Evolutionary conservation across 2,113 vertebrate species (phyloP).

Genomic region (Bos indicus): DNA sequence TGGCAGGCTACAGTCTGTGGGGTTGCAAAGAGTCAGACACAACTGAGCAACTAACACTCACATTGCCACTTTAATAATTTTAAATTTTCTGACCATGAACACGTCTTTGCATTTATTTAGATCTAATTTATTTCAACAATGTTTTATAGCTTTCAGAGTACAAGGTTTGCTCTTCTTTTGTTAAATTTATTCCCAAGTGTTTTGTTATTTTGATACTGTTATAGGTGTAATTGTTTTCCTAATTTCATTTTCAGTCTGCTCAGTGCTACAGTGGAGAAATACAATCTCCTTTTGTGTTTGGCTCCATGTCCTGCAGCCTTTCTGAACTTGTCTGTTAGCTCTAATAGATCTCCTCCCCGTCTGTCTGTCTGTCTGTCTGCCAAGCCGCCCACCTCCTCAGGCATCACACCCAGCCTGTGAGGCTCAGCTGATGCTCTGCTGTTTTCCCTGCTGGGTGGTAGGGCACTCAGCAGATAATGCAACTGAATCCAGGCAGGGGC

Average conservation of each 20-base stretch:
- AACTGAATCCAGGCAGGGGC: neutral
- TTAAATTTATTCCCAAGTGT: no score
- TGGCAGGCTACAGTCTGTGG: neutral
- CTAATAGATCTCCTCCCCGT: neutral
- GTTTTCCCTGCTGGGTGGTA: fast-evolving
- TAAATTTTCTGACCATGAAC: neutral
- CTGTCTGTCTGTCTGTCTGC: neutral
- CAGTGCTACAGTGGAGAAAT: neutral
- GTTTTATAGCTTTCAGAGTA: neutral
- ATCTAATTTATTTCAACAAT: neutral
- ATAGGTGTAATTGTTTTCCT: neutral
- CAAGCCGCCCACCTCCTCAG: fast-evolving
- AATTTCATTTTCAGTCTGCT: neutral
- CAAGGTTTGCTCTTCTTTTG: neutral
- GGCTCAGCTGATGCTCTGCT: neutral
- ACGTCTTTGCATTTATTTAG: neutral
- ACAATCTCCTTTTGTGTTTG: neutral
- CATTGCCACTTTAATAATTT: neutral
- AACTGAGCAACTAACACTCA: neutral
- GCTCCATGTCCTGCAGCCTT: neutral
- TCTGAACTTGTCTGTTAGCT: neutral
- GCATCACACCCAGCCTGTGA: neutral
- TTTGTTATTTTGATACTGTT: no score
- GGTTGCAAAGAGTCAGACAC: neutral
- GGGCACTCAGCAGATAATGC: neutral